A percentile compares a stretch with the other conserved stretches of the same genome.
phyloP scores from a whole-genome alignment of 1,140 invertebrate genomes.

The Gonioctena quinquepunctata region DNA sequence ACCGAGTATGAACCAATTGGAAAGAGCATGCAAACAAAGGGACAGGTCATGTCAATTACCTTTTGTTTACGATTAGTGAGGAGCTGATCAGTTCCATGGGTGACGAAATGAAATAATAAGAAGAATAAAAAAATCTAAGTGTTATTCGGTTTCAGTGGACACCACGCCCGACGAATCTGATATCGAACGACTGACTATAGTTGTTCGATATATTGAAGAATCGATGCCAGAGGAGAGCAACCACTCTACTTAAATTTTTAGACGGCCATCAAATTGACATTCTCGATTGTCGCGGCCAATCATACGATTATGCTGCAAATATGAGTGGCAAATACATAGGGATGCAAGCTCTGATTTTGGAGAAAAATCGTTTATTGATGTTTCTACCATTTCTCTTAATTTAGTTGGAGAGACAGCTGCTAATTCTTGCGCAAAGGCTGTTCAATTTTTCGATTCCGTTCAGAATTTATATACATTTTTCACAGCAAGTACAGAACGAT shows the following conservation, averaged over 20 bases:
- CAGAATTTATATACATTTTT: background rate
- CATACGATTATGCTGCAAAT: background rate
- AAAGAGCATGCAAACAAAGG: background rate
- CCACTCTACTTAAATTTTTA: background rate
- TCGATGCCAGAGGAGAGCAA: constrained; percentile 25
- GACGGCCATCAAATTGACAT: background rate
- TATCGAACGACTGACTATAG: constrained; percentile 52
- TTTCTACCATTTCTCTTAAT: background rate
- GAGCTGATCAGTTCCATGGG: constrained; percentile 35
- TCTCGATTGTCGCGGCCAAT: background rate
- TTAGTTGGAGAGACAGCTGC: background rate
- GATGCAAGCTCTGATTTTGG: background rate
- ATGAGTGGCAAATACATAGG: background rate
- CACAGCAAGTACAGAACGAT: background rate
- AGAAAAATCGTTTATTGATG: background rate
- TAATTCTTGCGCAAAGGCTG: background rate
- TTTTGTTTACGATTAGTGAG: constrained; percentile 33
- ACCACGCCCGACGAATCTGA: constrained; percentile 52
- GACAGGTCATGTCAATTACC: constrained; percentile 22
- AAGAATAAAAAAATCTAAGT: constrained; percentile 42
- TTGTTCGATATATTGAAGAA: constrained; percentile 47
- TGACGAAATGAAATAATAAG: constrained; percentile 37
- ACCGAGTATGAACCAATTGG: background rate
- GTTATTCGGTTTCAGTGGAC: constrained; percentile 52
- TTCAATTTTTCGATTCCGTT: background rate